Percentiles rank a stretch among this genome's conserved stretches.
These are phyloP conservation scores for Sylvilagus bachmani DNA, from an alignment of 2,113 vertebrate species.

Conservation along the genomic window DNA sequence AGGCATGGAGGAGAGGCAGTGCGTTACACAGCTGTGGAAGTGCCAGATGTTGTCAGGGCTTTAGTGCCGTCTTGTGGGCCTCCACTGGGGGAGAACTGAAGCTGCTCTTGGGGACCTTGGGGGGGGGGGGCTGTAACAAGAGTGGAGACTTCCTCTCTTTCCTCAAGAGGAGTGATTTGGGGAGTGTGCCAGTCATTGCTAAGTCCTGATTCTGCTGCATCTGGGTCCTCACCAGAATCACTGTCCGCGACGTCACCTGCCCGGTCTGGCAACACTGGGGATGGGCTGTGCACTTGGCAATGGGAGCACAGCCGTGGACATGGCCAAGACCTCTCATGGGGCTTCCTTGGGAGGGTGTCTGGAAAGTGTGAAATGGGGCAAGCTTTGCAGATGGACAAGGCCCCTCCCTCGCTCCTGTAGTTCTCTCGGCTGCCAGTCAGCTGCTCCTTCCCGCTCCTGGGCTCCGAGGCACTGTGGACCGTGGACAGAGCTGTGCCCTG, in stretches of 20 bases:
- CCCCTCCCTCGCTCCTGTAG: background rate
- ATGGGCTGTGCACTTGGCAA: background rate
- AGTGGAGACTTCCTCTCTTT: background rate
- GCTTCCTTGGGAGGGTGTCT: background rate
- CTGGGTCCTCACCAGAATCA: slow-evolving; percentile 27
- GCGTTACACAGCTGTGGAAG: slow-evolving; percentile 79
- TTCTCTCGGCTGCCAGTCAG: background rate
- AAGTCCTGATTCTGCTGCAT: slow-evolving; percentile 3
- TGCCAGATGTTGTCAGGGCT: slow-evolving; percentile 47
- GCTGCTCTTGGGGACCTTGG: slow-evolving; percentile 41
- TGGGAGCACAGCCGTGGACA: background rate
- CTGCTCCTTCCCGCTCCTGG: background rate
- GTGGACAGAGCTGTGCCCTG: background rate
- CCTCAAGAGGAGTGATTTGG: background rate
- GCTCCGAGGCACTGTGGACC: background rate
- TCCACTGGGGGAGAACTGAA: background rate
- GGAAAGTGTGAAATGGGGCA: background rate
- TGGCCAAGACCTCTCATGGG: background rate
- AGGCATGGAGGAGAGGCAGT: slow-evolving; percentile 73
- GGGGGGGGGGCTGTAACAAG: no score
- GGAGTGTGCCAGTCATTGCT: background rate
- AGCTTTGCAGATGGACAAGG: background rate
- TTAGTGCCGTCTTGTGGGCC: slow-evolving; percentile 16
- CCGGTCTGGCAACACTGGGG: background rate
- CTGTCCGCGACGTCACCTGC: background rate